Evolutionary conservation across 2,888 invertebrate species (phyloP).

Genomic region (Cryptus viduatorius): DNA sequence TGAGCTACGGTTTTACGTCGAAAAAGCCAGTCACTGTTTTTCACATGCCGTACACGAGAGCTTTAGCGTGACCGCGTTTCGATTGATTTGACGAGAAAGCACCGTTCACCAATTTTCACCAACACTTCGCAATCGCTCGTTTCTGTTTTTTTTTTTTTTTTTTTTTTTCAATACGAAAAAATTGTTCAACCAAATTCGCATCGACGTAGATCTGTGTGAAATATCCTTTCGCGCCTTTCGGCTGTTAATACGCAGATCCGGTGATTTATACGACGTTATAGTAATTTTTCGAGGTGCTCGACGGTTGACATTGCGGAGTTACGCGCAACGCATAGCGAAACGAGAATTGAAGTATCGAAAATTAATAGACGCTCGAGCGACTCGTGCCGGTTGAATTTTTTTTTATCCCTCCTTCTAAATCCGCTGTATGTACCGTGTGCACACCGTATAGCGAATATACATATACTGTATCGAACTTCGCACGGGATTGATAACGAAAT

Average conservation of each 20-base stretch:
- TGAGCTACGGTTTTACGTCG: too few species aligned
- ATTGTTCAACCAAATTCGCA: constrained; percentile 1
- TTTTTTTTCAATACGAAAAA: not conserved
- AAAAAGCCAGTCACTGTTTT: too few species aligned
- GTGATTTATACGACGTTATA: constrained; percentile 51
- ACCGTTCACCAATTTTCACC: not conserved
- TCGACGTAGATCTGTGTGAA: not conserved
- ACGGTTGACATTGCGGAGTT: constrained; percentile 20
- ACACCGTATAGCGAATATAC: not conserved
- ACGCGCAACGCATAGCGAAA: constrained; percentile 22
- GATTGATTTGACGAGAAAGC: not conserved
- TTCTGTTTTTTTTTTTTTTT: not conserved
- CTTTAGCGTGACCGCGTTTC: not conserved
- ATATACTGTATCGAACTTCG: constrained; percentile 3
- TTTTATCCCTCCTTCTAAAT: constrained; percentile 5
- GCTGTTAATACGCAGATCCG: constrained; percentile 27
- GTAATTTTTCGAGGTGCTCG: constrained; percentile 33
- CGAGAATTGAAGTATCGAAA: constrained; percentile 65
- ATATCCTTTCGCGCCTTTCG: constrained; percentile 15
- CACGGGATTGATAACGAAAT: constrained; percentile 52
- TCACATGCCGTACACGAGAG: too few species aligned
- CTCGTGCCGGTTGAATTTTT: constrained; percentile 52
- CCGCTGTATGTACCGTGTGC: not conserved
- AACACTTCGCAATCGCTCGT: not conserved
- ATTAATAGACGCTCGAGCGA: constrained; percentile 58